Evolutionary conservation across 2,888 invertebrate genomes (phyloP).

Genomic region (Pomacea canaliculata): DNA sequence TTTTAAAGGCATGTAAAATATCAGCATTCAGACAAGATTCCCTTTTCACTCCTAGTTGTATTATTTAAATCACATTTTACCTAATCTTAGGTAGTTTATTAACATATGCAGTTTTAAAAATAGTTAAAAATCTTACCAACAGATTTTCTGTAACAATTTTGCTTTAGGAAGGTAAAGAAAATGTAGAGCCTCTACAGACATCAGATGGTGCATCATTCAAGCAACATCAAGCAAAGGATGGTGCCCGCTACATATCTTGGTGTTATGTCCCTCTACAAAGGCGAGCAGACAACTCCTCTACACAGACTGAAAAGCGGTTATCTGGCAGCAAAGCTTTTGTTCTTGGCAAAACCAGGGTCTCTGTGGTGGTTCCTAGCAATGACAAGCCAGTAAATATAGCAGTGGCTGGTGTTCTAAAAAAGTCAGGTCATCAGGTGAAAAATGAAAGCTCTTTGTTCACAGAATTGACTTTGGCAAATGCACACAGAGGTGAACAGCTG

Average conservation of each 20-base stretch:
- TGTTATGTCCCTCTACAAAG: constrained; percentile 32
- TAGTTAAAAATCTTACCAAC: too few species aligned
- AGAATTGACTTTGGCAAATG: constrained; percentile 25
- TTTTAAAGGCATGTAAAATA: too few species aligned
- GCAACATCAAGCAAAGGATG: too few species aligned
- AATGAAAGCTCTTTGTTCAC: constrained; percentile 27
- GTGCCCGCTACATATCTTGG: constrained; percentile 25
- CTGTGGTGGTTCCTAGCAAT: constrained; percentile 19
- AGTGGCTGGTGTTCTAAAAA: constrained; percentile 8
- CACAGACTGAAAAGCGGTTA: neutral
- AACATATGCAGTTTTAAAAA: too few species aligned
- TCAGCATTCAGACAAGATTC: too few species aligned
- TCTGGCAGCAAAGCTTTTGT: neutral
- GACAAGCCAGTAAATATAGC: neutral
- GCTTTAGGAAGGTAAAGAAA: neutral
- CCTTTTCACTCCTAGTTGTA: too few species aligned
- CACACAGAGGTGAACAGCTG: neutral
- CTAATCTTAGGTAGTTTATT: too few species aligned
- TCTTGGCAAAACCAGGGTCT: constrained; percentile 21
- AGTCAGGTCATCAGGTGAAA: constrained; percentile 2
- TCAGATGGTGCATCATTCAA: neutral
- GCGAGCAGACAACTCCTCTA: neutral
- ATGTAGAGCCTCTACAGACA: constrained; percentile 27
- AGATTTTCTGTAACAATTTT: too few species aligned
- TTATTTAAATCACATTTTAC: too few species aligned